These are phyloP conservation scores for Ormyrus nitidulus DNA, from an alignment of 2,888 invertebrate genomes.

Conservation along the genomic window DNA sequence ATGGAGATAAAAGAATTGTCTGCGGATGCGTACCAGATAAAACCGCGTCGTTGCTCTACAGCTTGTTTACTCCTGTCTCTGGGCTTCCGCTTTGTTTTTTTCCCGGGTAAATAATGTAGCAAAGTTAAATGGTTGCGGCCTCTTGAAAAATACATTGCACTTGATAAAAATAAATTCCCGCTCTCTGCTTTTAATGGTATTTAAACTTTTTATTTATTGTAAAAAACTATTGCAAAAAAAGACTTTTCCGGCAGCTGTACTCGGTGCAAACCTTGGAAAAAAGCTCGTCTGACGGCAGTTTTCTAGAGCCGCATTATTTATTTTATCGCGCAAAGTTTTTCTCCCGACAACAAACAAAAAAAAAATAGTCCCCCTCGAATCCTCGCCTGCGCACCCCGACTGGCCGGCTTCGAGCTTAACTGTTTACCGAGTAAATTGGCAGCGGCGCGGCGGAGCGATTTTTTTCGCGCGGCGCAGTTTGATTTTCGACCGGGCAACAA, in stretches of 20 bases:
- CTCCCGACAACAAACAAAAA: conserved; percentile 14
- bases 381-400: conserved; percentile 1
- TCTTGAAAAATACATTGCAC: not conserved
- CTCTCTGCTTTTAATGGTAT: too few relatives aligned
- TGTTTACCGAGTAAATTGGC: conserved; percentile 55
- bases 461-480: conserved; percentile 31
- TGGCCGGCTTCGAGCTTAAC: conserved; percentile 34
- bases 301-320: conserved; percentile 50
- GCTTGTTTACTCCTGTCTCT: too few relatives aligned
- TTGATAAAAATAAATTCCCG: too few relatives aligned
- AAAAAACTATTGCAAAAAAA: too few relatives aligned
- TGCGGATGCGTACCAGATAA: conserved; percentile 26
- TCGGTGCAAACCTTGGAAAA: conserved; percentile 15
- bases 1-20: conserved; percentile 43
- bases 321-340: conserved; percentile 44
- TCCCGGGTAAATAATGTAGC: too few relatives aligned
- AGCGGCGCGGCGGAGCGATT: conserved; percentile 25
- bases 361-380: conserved; percentile 11
- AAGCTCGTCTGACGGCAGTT: conserved; percentile 10
- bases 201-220: too few relatives aligned
- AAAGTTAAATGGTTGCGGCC: too few relatives aligned
- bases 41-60: not conserved
- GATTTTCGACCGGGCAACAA: conserved; percentile 36
- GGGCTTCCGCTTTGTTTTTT: too few relatives aligned
- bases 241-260: conserved; percentile 13